Evolutionary conservation across 1,140 invertebrate species (phyloP).

Genomic region (Subanguina moxae): DNA sequence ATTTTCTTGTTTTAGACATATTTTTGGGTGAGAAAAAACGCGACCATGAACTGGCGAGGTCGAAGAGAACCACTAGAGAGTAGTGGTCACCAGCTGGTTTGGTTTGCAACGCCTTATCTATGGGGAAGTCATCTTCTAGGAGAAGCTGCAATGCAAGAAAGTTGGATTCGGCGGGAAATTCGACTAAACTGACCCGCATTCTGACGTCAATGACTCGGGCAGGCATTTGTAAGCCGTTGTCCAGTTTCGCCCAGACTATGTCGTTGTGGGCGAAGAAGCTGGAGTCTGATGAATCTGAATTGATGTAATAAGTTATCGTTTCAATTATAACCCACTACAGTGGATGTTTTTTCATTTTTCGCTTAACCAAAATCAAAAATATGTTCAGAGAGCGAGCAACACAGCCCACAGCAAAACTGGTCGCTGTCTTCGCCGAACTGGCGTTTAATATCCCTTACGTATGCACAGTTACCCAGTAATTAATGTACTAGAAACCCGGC

Average conservation of each 20-base stretch:
- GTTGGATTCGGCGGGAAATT: too few relatives aligned
- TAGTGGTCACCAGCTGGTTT: background rate
- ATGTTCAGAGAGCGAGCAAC: background rate
- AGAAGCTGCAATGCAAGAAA: slow-evolving; percentile 1
- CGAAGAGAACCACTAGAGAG: slow-evolving; percentile 25
- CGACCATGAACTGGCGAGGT: slow-evolving; percentile 18
- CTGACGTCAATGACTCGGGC: slow-evolving; percentile 34
- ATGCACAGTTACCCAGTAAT: background rate
- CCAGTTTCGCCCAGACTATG: slow-evolving; percentile 34
- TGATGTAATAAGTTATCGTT: too few relatives aligned
- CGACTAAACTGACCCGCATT: slow-evolving; percentile 2
- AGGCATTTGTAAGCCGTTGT: slow-evolving; percentile 22
- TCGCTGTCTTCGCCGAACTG: background rate
- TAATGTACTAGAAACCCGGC: background rate
- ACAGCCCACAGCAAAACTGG: background rate
- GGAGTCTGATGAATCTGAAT: slow-evolving; percentile 25
- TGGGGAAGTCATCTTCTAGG: slow-evolving; percentile 1
- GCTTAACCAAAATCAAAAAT: slow-evolving; percentile 15
- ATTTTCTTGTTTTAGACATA: background rate
- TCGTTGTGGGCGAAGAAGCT: slow-evolving; percentile 34
- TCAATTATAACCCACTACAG: too few relatives aligned
- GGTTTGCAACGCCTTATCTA: slow-evolving; percentile 18
- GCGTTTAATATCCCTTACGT: background rate
- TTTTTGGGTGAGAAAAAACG: background rate
- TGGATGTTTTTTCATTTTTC: too few relatives aligned